Conservation (phyloP, 1,140 invertebrate genomes). For the Leptonema lineaticorne region DNA sequence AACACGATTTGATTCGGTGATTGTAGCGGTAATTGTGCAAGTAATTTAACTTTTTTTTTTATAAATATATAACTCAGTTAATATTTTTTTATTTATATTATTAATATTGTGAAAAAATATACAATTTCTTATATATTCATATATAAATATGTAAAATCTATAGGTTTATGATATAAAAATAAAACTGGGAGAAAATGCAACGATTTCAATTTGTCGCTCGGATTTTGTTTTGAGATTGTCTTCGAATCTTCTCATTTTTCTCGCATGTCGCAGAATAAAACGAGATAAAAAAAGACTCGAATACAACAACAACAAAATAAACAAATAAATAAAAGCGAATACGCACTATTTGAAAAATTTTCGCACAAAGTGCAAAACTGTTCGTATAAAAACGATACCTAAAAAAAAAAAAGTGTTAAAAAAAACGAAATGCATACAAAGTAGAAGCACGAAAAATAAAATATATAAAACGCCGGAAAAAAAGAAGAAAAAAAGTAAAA, state of each 20-base stretch:
- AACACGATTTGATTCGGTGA: no score
- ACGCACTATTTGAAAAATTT: neutral
- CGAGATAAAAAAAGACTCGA: no score
- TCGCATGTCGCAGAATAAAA: neutral
- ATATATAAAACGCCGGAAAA: neutral
- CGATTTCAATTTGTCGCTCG: conserved; percentile 4
- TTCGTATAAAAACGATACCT: neutral
- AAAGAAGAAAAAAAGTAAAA: neutral
- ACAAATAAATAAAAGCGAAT: no score
- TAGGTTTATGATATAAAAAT: neutral
- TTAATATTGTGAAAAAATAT: neutral
- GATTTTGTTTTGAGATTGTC: neutral
- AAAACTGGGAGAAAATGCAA: conserved; percentile 4
- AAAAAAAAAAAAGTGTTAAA: no score
- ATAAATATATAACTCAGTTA: neutral
- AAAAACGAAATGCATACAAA: no score
- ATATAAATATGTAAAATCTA: no score
- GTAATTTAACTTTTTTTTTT: no score
- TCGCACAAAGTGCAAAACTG: neutral
- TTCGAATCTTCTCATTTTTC: conserved; percentile 9
- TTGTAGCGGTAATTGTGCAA: no score
- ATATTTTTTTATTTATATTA: neutral
- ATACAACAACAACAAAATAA: no score
- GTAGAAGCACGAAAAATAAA: no score
- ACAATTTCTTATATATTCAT: neutral